Percentiles rank a stretch among this genome's conserved stretches.
Evolutionary conservation across 2,113 vertebrate species (phyloP).

Genomic region (Solea senegalensis): DNA sequence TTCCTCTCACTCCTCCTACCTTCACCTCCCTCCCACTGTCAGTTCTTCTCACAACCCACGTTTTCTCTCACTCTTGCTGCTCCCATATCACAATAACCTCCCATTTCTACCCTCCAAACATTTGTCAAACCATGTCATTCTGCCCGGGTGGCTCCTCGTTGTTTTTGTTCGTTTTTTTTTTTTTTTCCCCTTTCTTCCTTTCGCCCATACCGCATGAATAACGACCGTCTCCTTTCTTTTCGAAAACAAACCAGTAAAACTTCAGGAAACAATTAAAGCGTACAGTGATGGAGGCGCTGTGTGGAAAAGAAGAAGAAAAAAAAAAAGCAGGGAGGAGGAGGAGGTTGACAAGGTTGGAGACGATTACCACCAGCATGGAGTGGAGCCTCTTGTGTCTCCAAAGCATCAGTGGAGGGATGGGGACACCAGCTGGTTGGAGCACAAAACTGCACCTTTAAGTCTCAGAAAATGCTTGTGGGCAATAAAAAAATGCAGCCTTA

Average conservation of each 20-base stretch:
- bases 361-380: constrained; percentile 46
- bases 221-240: constrained; percentile 29
- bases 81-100: background rate
- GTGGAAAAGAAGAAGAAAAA: background rate
- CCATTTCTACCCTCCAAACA: constrained; percentile 2
- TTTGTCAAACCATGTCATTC: constrained; percentile 16
- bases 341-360: constrained; percentile 33
- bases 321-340: background rate
- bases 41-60: constrained; percentile 2
- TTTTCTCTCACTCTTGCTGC: constrained; percentile 4
- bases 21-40: constrained; percentile 21
- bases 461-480: background rate
- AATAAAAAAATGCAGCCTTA: background rate
- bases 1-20: constrained; percentile 32
- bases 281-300: constrained; percentile 71
- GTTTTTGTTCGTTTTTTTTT: background rate
- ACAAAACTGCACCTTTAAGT: constrained; percentile 51
- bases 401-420: constrained; percentile 75
- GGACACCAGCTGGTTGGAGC: constrained; percentile 87
- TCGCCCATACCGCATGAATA: constrained; percentile 12
- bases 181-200: background rate
- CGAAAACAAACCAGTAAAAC: constrained; percentile 60
- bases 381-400: constrained; percentile 3
- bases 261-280: constrained; percentile 78
- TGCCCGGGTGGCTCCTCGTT: background rate